phyloP scores from a whole-genome alignment of 2,888 invertebrate species.

The Pristionchus arcanus region DNA sequence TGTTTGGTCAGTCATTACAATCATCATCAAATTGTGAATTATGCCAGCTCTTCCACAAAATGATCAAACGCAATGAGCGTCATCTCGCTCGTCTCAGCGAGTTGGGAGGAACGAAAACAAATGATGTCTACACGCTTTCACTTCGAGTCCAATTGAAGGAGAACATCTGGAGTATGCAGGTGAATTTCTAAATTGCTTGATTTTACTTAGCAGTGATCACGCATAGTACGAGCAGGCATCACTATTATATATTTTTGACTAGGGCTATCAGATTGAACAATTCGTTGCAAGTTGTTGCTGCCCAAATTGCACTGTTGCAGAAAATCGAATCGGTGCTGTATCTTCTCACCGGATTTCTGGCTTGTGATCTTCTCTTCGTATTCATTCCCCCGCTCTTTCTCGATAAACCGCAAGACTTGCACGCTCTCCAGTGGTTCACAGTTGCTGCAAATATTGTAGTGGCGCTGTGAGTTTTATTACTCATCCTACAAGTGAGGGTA shows the following conservation, averaged over 20 bases:
- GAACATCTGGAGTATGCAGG: constrained; percentile 33
- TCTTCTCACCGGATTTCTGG: neutral
- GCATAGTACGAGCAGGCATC: neutral
- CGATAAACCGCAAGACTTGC: neutral
- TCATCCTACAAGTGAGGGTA: neutral
- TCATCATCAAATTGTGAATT: too few relatives aligned
- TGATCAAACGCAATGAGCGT: neutral
- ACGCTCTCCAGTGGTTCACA: neutral
- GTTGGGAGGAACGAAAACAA: neutral
- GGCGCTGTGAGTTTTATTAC: neutral
- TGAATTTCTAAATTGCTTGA: neutral
- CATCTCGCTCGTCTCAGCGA: neutral
- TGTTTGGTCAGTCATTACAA: neutral
- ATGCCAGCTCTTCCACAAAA: neutral
- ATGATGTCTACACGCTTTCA: neutral
- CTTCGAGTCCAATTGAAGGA: constrained; percentile 2
- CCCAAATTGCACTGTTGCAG: too few relatives aligned
- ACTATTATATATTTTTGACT: too few relatives aligned
- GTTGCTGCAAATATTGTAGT: neutral
- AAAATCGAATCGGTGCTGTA: neutral
- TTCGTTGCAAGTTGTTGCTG: too few relatives aligned
- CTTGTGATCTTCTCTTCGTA: constrained; percentile 6
- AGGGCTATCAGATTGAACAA: too few relatives aligned
- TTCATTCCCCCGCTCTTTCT: neutral
- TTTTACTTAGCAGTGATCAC: neutral